These are phyloP conservation scores for Dendrocincla fuliginosa DNA, from an alignment of 2,797 vertebrate genomes.

Conservation along the genomic window DNA sequence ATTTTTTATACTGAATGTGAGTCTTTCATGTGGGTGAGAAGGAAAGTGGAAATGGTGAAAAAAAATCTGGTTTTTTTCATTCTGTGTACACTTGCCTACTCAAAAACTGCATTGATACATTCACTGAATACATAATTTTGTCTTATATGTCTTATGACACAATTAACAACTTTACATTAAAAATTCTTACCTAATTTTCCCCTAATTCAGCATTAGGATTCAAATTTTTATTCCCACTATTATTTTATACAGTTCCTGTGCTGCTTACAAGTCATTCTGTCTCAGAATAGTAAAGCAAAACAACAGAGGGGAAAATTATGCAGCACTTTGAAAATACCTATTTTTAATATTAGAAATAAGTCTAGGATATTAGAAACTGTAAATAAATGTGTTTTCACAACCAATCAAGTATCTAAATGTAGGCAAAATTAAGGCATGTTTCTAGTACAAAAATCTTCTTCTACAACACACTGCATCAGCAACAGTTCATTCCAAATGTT, in stretches of 20 bases:
- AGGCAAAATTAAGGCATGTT: constrained; percentile 18
- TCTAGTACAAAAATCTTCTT: constrained; percentile 57
- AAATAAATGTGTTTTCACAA: constrained; percentile 49
- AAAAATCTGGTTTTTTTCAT: background rate
- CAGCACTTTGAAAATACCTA: background rate
- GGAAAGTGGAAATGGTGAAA: background rate
- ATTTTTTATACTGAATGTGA: background rate
- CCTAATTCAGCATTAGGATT: background rate
- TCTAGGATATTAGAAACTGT: constrained; percentile 14
- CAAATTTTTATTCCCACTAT: background rate
- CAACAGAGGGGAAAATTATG: background rate
- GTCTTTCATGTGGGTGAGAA: background rate
- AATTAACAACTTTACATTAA: background rate
- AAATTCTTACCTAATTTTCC: background rate
- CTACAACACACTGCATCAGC: constrained; percentile 52
- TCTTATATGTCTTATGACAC: background rate
- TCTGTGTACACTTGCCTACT: background rate
- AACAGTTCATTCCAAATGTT: constrained; percentile 66
- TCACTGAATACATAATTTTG: background rate
- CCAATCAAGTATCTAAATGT: background rate
- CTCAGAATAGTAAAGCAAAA: background rate
- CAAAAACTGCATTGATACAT: background rate
- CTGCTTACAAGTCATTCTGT: background rate
- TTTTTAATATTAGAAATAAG: constrained; percentile 17
- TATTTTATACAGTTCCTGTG: background rate